Evolutionary conservation across 2,113 vertebrate genomes (phyloP).

Genomic region (Cisticola juncidis): DNA sequence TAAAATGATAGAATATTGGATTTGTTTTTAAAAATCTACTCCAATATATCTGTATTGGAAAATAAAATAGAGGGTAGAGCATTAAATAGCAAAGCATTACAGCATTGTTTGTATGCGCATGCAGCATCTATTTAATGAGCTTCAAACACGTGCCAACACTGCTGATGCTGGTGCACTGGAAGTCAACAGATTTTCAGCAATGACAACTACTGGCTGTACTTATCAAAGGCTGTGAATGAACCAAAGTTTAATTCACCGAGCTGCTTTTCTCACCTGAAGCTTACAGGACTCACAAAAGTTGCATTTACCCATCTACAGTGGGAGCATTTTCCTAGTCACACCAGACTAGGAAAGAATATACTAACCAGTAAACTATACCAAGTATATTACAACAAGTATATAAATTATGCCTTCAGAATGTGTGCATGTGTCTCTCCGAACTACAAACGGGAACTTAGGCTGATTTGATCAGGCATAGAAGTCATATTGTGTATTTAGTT

Average conservation of each 20-base stretch:
- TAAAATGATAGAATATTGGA: not conserved
- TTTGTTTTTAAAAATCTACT: not conserved
- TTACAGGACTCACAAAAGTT: not conserved
- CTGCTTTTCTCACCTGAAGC: not conserved
- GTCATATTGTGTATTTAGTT: not conserved
- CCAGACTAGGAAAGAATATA: not conserved
- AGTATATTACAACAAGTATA: not conserved
- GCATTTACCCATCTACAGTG: not conserved
- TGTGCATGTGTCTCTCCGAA: not conserved
- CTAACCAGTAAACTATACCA: not conserved
- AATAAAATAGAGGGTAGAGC: not conserved
- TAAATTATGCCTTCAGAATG: not conserved
- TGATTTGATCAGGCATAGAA: not conserved
- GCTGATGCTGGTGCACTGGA: not conserved
- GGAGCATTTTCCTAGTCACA: not conserved
- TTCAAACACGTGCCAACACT: not conserved
- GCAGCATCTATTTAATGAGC: constrained; percentile 1
- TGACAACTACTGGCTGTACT: not conserved
- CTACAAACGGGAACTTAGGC: not conserved
- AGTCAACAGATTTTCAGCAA: constrained; percentile 18
- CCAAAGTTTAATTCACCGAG: not conserved
- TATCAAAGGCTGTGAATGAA: not conserved
- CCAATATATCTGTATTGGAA: not conserved
- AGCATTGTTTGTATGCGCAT: constrained; percentile 20
- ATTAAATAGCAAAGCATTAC: constrained; percentile 1